These are phyloP conservation scores for Odontomachus brunneus DNA, from an alignment of 1,140 invertebrate species.

Conservation along the genomic window DNA sequence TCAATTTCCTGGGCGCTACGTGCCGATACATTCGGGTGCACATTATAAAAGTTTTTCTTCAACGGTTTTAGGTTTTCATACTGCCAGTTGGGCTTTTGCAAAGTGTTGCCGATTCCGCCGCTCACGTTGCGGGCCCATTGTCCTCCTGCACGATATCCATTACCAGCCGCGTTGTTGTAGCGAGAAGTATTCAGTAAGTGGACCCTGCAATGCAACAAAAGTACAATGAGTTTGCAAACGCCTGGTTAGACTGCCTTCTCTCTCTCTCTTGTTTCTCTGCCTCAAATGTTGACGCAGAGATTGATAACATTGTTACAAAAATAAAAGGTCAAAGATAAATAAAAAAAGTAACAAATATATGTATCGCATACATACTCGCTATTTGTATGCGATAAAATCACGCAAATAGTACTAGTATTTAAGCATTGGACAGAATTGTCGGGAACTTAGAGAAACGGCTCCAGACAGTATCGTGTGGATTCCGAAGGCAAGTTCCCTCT, in stretches of 20 bases:
- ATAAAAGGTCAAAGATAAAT: too few relatives aligned
- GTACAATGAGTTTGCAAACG: too few relatives aligned
- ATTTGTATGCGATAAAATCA: background rate
- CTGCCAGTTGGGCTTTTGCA: conserved; percentile 93
- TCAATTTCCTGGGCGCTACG: conserved; percentile 91
- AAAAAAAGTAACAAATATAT: too few relatives aligned
- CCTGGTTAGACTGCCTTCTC: too few relatives aligned
- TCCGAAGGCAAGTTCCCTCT: conserved; percentile 90
- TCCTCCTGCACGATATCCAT: too few relatives aligned
- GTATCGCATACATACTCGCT: too few relatives aligned
- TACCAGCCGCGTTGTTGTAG: too few relatives aligned
- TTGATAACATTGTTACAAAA: too few relatives aligned
- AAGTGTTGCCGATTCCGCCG: conserved; percentile 87
- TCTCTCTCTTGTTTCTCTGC: too few relatives aligned
- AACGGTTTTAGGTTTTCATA: conserved; percentile 92
- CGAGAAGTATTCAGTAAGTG: too few relatives aligned
- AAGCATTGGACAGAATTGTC: conserved; percentile 81
- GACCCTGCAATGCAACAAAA: too few relatives aligned
- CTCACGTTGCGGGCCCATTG: conserved; percentile 47
- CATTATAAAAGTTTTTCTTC: conserved; percentile 97
- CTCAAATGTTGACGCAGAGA: too few relatives aligned
- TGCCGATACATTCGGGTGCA: conserved; percentile 90
- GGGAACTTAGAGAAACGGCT: conserved; percentile 90
- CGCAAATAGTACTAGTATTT: background rate
- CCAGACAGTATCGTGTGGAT: conserved; percentile 89